Evolutionary conservation across 2,113 vertebrate species (phyloP).

Genomic region (Phyllostomus discolor): DNA sequence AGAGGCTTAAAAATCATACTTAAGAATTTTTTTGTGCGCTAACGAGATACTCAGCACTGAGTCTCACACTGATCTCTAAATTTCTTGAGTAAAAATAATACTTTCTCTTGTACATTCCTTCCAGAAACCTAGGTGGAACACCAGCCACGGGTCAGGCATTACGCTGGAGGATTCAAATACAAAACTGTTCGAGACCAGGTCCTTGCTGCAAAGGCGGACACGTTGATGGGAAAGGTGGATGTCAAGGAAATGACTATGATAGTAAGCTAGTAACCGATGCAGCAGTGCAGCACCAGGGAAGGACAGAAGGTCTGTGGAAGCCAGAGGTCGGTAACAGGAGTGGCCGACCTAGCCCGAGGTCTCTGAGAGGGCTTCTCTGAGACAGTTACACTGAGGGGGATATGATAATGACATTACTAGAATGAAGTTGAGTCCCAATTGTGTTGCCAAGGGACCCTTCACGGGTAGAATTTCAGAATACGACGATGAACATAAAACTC

Average conservation of each 20-base stretch:
- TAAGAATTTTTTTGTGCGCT: not conserved
- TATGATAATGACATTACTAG: not conserved
- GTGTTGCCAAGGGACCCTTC: not conserved
- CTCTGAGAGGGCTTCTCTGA: not conserved
- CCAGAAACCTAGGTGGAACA: not conserved
- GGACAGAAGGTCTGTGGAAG: not conserved
- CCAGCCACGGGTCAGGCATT: not conserved
- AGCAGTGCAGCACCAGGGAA: not conserved
- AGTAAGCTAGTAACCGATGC: not conserved
- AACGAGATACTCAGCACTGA: not conserved
- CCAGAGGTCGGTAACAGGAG: too few species aligned
- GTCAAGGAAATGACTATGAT: not conserved
- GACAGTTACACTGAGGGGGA: not conserved
- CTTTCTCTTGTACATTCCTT: not conserved
- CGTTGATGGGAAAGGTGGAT: not conserved
- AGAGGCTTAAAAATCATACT: slow-evolving; percentile 18
- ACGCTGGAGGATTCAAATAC: not conserved
- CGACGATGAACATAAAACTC: not conserved
- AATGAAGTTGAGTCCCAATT: not conserved
- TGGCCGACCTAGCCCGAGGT: not conserved
- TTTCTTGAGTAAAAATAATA: not conserved
- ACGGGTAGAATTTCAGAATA: not conserved
- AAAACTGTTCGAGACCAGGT: not conserved
- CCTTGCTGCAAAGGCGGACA: not conserved
- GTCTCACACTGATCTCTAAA: not conserved